These are phyloP conservation scores for Octodonta nipae DNA, from an alignment of 2,888 invertebrate genomes.

Conservation along the genomic window DNA sequence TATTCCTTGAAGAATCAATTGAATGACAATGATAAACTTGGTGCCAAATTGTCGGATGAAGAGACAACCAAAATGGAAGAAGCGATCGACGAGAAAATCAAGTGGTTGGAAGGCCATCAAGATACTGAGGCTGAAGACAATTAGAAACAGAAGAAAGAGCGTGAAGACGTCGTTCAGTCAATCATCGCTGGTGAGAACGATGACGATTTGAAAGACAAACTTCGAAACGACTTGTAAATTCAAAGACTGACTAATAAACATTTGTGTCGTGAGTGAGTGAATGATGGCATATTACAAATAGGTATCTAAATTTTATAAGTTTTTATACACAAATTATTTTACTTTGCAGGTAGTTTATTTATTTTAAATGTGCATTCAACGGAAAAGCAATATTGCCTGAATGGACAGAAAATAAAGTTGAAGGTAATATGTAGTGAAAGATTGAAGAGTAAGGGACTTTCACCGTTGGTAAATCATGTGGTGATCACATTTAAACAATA, in stretches of 20 bases:
- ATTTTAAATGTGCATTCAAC: too few relatives aligned
- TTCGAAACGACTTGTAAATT: conserved; percentile 38
- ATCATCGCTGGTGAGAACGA: conserved; percentile 74
- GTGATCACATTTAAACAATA: too few relatives aligned
- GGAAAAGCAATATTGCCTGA: too few relatives aligned
- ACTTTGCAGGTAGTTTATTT: conserved; percentile 3
- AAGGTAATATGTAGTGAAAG: too few relatives aligned
- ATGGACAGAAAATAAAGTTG: too few relatives aligned
- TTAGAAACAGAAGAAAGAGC: conserved; percentile 86
- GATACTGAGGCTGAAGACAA: conserved; percentile 75
- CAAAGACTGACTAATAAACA: not conserved
- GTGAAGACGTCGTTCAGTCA: conserved; percentile 91
- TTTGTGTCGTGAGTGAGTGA: not conserved
- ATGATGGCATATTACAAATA: not conserved
- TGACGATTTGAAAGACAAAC: conserved; percentile 72
- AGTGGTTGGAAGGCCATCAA: conserved; percentile 93
- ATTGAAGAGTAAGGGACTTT: too few relatives aligned
- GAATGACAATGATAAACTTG: conserved; percentile 74
- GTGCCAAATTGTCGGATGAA: conserved; percentile 73
- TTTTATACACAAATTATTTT: conserved; percentile 2
- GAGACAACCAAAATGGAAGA: conserved; percentile 91
- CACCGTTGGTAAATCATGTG: too few relatives aligned
- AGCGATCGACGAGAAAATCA: conserved; percentile 89
- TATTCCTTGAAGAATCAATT: conserved; percentile 96
- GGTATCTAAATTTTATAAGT: not conserved